A percentile compares a stretch with the other conserved stretches of the same genome.
These are phyloP conservation scores for Zaprionus africanus DNA, from an alignment of 1,140 invertebrate genomes.

Conservation along the genomic window DNA sequence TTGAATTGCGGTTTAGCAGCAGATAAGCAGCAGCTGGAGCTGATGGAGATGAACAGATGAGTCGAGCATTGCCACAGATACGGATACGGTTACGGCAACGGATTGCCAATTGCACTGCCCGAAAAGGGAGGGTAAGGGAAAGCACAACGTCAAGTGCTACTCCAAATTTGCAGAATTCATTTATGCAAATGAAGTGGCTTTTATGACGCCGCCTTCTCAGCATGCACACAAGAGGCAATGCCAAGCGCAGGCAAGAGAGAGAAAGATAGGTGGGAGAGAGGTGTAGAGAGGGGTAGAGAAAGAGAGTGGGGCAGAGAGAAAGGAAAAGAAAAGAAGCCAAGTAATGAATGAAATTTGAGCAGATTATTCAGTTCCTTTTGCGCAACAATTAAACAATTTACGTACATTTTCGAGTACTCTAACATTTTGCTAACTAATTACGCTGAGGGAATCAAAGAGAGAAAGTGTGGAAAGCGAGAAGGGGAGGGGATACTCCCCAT, in stretches of 20 bases:
- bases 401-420: slow-evolving; percentile 60
- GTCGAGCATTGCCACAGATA: slow-evolving; percentile 7
- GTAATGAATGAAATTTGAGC: slow-evolving; percentile 75
- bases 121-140: background rate
- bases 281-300: background rate
- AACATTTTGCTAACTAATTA: slow-evolving; percentile 76
- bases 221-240: slow-evolving; percentile 40
- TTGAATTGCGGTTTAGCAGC: slow-evolving; percentile 71
- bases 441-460: slow-evolving; percentile 18
- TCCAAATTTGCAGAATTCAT: slow-evolving; percentile 82
- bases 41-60: slow-evolving; percentile 18
- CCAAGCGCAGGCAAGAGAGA: background rate
- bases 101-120: background rate
- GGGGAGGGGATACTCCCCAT: background rate
- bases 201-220: slow-evolving; percentile 57
- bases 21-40: slow-evolving; percentile 52
- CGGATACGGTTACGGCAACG: slow-evolving; percentile 2
- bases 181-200: slow-evolving; percentile 81
- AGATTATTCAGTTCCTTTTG: slow-evolving; percentile 75
- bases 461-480: background rate
- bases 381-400: slow-evolving; percentile 79
- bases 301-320: background rate
- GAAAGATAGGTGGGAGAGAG: slow-evolving; percentile 1
- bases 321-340: slow-evolving; percentile 37
- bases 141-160: slow-evolving; percentile 63